Base-by-base conservation (phyloP, 2,113 vertebrate genomes). In the Egretta garzetta region DNA sequence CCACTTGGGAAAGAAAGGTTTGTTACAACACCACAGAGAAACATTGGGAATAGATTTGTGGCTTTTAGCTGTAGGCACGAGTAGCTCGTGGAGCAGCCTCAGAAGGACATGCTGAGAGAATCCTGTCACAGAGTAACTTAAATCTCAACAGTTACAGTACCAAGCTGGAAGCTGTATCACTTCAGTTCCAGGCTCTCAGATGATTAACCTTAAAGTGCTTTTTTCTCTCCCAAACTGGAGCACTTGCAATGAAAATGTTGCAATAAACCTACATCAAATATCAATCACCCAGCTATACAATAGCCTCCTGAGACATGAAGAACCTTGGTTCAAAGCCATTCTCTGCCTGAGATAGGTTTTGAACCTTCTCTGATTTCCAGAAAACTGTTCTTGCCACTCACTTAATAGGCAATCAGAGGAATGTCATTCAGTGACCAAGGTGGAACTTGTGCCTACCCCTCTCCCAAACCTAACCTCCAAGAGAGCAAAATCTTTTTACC, bases 91-190 rank as follows among this genome's bases (percentile, higher is more conserved):
- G 50, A 45, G 14, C 8, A 55, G n/a, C 6, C 49, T 77, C 18
- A 62, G 76, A 63, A 79, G 15, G 14, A 43, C 24, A 7, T 8
- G 18, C 5, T 86, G 49, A 81, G 55, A 80, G 33, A 82, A 80
- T 35, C 5, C 3, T 21, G 20, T 60, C 30, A 49, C 6, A 41
- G 21, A 80, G 17, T 14, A 84, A 41, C 10, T 45, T 73, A 70
- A 73, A 62, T 35, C 16, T 66, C 32, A 52, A 33, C 10, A 60
- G 26, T 28, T n/a, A 39, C 14, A 87, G 8, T 5, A 70, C 21
- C 0, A 0, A 55, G 14, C 8, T 52, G 49, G 24, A 83, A 91
- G 50, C 4, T 67, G 5, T 22, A 50, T 19, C 33, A 41, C 14
- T 82, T 82, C 28, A 49, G 20, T 60, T 86, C 9, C 60, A 58